Percentiles rank a stretch among this genome's conserved stretches.
These are phyloP conservation scores for Eupithecia pulchellata DNA, from an alignment of 2,888 invertebrate species.

Conservation along the genomic window DNA sequence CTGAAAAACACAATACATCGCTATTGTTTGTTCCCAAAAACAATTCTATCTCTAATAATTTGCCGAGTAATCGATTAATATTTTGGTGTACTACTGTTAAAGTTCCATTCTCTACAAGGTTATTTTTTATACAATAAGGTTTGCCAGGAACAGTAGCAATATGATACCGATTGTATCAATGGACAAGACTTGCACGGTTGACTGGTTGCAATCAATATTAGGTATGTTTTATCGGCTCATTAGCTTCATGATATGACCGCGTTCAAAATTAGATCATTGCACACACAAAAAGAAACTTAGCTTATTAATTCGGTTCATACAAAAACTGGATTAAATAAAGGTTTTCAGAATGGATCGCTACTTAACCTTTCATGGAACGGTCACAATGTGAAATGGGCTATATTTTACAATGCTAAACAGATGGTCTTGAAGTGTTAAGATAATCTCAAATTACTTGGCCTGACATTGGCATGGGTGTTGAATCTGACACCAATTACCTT, in stretches of 20 bases:
- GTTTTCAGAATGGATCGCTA: not conserved
- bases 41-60: no score
- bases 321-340: not conserved
- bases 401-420: not conserved
- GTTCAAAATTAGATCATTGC: constrained; percentile 12
- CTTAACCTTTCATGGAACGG: not conserved
- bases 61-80: no score
- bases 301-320: not conserved
- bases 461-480: not conserved
- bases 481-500: not conserved
- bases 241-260: constrained; percentile 27
- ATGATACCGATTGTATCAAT: constrained; percentile 27
- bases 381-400: not conserved
- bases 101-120: no score
- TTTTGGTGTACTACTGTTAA: no score
- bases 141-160: constrained; percentile 20
- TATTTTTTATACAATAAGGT: no score
- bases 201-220: constrained; percentile 31
- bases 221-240: constrained; percentile 23
- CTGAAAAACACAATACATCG: no score
- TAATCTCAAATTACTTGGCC: constrained; percentile 7
- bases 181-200: constrained; percentile 35
- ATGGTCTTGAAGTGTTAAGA: not conserved
- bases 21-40: no score
- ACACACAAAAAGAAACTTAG: constrained; percentile 6